Evolutionary conservation across 1,140 invertebrate genomes (phyloP).

Genomic region (Micrasema longulum): DNA sequence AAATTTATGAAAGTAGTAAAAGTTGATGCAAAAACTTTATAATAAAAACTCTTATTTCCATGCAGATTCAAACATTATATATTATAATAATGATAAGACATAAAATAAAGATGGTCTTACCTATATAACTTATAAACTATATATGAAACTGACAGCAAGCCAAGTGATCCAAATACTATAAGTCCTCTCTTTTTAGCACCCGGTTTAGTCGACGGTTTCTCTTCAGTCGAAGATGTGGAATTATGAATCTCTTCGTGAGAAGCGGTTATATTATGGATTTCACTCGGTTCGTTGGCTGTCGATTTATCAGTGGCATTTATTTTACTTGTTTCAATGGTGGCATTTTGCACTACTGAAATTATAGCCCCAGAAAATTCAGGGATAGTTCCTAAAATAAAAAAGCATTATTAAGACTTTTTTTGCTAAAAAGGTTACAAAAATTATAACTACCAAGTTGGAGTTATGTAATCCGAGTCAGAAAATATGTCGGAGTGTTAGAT

Average conservation of each 20-base stretch:
- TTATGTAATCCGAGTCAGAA: no score
- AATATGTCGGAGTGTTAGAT: background rate
- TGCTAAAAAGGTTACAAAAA: background rate
- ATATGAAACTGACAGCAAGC: constrained; percentile 42
- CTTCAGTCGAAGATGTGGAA: background rate
- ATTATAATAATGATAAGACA: no score
- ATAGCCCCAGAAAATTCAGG: background rate
- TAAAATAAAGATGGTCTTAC: constrained; percentile 28
- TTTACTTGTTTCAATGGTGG: background rate
- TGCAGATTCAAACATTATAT: no score
- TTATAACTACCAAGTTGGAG: background rate
- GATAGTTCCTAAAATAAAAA: background rate
- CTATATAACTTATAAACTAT: constrained; percentile 48
- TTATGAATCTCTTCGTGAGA: background rate
- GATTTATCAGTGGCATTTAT: background rate
- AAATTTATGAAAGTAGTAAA: background rate
- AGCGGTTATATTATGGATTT: constrained; percentile 20
- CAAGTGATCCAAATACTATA: constrained; percentile 52
- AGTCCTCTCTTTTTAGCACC: constrained; percentile 48
- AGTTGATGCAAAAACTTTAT: no score
- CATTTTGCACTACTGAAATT: background rate
- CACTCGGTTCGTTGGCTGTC: background rate
- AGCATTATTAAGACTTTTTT: background rate
- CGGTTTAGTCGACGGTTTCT: constrained; percentile 23
- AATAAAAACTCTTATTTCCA: no score